phyloP scores from a whole-genome alignment of 1,140 invertebrate genomes.

The Anoplophora glabripennis region DNA sequence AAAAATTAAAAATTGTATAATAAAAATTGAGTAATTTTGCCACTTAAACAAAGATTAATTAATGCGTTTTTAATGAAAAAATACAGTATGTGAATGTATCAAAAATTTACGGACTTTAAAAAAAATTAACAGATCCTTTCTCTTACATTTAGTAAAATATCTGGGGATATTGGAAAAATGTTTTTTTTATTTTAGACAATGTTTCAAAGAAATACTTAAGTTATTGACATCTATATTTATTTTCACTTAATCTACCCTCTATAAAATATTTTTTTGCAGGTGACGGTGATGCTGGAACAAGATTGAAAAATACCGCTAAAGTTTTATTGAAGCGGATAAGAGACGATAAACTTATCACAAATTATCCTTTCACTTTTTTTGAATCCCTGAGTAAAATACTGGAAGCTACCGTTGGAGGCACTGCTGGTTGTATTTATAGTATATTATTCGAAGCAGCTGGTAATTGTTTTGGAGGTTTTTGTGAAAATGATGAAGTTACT shows the following conservation, averaged over 20 bases:
- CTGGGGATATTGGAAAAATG: too few relatives aligned
- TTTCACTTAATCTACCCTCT: neutral
- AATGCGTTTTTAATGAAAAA: too few relatives aligned
- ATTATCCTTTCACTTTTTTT: slow-evolving; percentile 39
- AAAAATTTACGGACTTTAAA: too few relatives aligned
- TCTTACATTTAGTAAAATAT: too few relatives aligned
- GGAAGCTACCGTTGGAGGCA: slow-evolving; percentile 36
- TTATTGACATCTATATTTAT: too few relatives aligned
- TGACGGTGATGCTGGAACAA: slow-evolving; percentile 66
- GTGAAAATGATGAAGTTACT: slow-evolving; percentile 28
- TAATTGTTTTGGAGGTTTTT: slow-evolving; percentile 29
- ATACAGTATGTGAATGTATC: too few relatives aligned
- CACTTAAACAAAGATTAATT: too few relatives aligned
- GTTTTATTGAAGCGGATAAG: slow-evolving; percentile 41
- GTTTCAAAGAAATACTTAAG: too few relatives aligned
- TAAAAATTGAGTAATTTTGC: too few relatives aligned
- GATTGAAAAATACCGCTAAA: slow-evolving; percentile 56
- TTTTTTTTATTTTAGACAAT: too few relatives aligned
- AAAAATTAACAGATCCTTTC: too few relatives aligned
- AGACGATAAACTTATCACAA: slow-evolving; percentile 29
- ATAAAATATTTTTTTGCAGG: slow-evolving; percentile 15
- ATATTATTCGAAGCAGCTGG: slow-evolving; percentile 45
- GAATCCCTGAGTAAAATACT: slow-evolving; percentile 38
- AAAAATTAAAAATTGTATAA: too few relatives aligned
- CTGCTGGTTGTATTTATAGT: slow-evolving; percentile 41